Percentiles rank a stretch among this genome's conserved stretches.
These are phyloP conservation scores for Ypsolopha scabrella DNA, from an alignment of 2,888 invertebrate genomes.

Conservation along the genomic window DNA sequence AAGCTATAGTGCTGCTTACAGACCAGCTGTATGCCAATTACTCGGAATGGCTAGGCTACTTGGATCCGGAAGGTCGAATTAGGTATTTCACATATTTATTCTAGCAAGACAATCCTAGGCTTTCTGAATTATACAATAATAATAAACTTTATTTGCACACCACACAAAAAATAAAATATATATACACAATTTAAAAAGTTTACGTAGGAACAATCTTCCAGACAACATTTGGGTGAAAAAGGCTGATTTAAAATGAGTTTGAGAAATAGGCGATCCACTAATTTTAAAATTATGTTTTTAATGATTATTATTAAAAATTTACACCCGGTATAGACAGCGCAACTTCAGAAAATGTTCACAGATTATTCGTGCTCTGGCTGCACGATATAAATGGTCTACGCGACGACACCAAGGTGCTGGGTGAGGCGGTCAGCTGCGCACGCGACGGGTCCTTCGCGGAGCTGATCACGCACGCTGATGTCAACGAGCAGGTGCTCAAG, in stretches of 20 bases:
- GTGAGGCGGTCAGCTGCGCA: conserved; percentile 36
- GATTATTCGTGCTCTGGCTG: conserved; percentile 31
- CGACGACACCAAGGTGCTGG: conserved; percentile 37
- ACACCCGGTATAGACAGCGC: too few relatives aligned
- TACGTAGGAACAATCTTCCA: too few relatives aligned
- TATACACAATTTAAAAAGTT: too few relatives aligned
- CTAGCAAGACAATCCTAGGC: too few relatives aligned
- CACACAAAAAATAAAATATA: too few relatives aligned
- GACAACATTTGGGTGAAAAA: too few relatives aligned
- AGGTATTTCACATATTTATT: conserved; percentile 29
- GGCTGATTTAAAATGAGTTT: too few relatives aligned
- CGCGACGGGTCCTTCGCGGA: conserved; percentile 54
- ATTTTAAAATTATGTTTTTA: too few relatives aligned
- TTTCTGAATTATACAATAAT: too few relatives aligned
- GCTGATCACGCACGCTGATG: conserved; percentile 43
- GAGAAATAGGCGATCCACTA: too few relatives aligned
- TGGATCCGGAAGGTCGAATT: conserved; percentile 45
- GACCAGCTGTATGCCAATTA: conserved; percentile 46
- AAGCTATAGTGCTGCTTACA: conserved; percentile 52
- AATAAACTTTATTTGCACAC: too few relatives aligned
- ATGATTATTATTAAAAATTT: too few relatives aligned
- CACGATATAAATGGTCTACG: conserved; percentile 50
- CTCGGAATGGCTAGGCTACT: conserved; percentile 28
- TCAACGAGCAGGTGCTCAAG: conserved; percentile 49
- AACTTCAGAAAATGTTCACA: background rate